Base-by-base conservation (phyloP, 1,140 invertebrate species). In the Muscidifurax raptorellus region DNA sequence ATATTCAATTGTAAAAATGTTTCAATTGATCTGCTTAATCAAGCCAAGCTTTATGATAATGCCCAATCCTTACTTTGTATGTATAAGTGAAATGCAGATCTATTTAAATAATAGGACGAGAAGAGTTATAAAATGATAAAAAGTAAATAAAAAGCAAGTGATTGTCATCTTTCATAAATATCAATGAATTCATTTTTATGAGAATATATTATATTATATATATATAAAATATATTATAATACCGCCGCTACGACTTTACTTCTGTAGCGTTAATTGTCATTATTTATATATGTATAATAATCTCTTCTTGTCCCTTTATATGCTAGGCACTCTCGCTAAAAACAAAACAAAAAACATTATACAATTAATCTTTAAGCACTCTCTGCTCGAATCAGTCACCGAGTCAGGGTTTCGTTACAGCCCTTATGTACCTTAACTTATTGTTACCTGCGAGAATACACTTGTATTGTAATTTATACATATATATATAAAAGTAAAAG, bases 261-360 rank as follows among this genome's bases (percentile, higher is more conserved):
- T 59, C 28, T 28, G 28, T 81, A 81, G 80, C 40, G 27, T 47
- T 82, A 75, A 82, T 74, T 47, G 44, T 82, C 47, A 59, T 71
- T 71, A 69, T 72, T 80, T 80, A 40, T 75, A 36, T 30, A 67
- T 77, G 59, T 83, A 83, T 79, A 81, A 77, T 77, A 59, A 85
- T 77, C 84, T 85, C 84, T 85, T 85, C 66, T 85, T 82, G 74
- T 82, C 80, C 78, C 44, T 84, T 82, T 59, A 71, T 85, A 82
- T 25, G 30, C 67, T 82, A 78, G 40, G 25, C 66, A 64, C 72
- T 82, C 74, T 85, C 9, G 74, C 69, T 80, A 71, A 69, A 84
- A 59, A 28, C 13, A 47, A 80, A 75, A 30, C 28, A 79, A 85
- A 80, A 84, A 83, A 47, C 80, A 75, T 75, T 64, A 85, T 85